Conservation (phyloP, 2,888 invertebrate species). For the Oscheius myriophilus region DNA sequence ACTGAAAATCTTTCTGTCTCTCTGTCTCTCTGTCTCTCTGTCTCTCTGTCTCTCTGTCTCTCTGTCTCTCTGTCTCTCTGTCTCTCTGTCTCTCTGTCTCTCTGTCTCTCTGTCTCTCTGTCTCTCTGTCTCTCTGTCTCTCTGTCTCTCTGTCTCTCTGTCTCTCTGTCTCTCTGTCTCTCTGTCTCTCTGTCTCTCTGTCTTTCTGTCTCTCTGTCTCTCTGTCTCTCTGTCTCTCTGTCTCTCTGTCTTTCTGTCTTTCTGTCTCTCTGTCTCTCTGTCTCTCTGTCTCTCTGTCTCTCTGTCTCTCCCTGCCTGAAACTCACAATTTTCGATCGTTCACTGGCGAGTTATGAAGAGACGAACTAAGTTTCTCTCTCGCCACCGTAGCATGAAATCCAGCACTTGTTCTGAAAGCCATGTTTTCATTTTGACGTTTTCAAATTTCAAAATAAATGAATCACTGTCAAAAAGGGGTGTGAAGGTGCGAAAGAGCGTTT, state of each 20-base stretch:
- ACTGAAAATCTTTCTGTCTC: neutral
- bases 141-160: neutral
- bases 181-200: constrained; percentile 1
- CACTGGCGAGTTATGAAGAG: constrained; percentile 18
- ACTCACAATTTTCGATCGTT: constrained; percentile 3
- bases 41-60: constrained; percentile 1
- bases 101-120: constrained; percentile 2
- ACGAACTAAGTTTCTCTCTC: constrained; percentile 22
- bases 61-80: neutral
- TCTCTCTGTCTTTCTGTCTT: neutral
- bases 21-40: neutral
- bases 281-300: constrained; percentile 5
- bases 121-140: neutral
- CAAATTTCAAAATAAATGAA: neutral
- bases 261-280: constrained; percentile 3
- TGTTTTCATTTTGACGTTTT: neutral
- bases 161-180: constrained; percentile 5
- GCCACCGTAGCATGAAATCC: constrained; percentile 19
- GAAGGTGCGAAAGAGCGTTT: too few relatives aligned
- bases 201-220: neutral
- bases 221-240: neutral
- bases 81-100: constrained; percentile 1
- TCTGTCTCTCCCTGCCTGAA: neutral
- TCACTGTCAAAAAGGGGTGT: neutral
- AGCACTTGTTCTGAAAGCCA: neutral